Percentiles rank a stretch among this genome's conserved stretches.
These are phyloP conservation scores for Pogonomyrmex barbatus DNA, from an alignment of 1,140 invertebrate species.

Conservation along the genomic window DNA sequence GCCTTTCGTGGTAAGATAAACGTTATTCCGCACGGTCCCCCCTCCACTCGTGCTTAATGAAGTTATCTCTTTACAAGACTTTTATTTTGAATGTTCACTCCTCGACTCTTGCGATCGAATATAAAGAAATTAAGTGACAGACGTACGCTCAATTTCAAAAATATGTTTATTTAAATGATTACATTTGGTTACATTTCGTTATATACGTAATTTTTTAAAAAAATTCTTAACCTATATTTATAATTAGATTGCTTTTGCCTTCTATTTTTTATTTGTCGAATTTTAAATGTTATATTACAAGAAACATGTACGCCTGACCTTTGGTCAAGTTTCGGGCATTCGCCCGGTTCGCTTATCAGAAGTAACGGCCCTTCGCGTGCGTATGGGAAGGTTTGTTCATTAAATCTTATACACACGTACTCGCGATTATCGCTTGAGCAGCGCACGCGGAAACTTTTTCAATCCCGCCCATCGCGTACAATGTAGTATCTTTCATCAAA, in stretches of 20 bases:
- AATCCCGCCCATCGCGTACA: conserved; percentile 44
- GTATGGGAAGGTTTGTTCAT: conserved; percentile 47
- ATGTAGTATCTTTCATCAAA: conserved; percentile 56
- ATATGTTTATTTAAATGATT: not conserved
- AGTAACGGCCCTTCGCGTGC: conserved; percentile 30
- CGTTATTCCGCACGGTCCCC: conserved; percentile 11
- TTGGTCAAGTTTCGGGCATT: conserved; percentile 24
- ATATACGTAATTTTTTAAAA: not conserved
- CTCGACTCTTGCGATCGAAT: not conserved
- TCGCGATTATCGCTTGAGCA: conserved; percentile 43
- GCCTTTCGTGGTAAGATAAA: conserved; percentile 39
- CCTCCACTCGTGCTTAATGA: conserved; percentile 31
- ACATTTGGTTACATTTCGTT: not conserved
- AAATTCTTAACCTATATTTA: not conserved
- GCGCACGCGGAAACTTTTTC: conserved; percentile 40
- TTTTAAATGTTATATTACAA: not conserved
- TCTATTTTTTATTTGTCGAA: not conserved
- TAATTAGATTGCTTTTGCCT: not conserved
- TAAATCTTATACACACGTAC: conserved; percentile 55
- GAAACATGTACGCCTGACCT: not conserved
- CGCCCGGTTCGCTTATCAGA: not conserved
- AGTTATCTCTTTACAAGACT: conserved; percentile 54
- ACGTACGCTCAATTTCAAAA: not conserved
- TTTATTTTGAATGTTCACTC: conserved; percentile 30
- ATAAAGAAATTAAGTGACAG: not conserved